Base-by-base conservation (phyloP, 1,140 invertebrate genomes). In the Leptonema lineaticorne region DNA sequence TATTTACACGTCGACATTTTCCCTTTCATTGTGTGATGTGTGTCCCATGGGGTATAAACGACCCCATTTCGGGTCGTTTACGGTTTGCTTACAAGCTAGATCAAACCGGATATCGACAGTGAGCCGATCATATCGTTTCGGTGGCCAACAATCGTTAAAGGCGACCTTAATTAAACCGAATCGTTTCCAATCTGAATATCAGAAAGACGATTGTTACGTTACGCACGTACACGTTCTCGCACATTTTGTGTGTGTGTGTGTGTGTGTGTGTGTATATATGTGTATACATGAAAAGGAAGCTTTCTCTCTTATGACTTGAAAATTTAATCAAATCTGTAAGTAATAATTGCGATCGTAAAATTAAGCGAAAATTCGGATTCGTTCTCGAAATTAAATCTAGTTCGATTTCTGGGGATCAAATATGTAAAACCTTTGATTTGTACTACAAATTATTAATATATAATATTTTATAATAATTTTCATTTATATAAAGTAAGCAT, bases 131-230 rank as follows among this genome's bases (percentile, higher is more conserved):
- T 41, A 41, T 41, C 37, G 16, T n/a, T n/a, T 16, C 37, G 37
- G 37, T 41, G 11, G 37, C 37, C 37, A 41, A 41, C 16, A 41
- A 16, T 41, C 37, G 37, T 41, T 41, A 41, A n/a, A 41, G 37
- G 37, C 37, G 37, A 41, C 37, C 37, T 41, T 41, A 41, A 41
- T 41, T 41, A 41, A 41, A 41, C 37, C 37, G 37, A 41, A 41
- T 14, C 37, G 37, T 41, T 14, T 16, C 11, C 9, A 41, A 3
- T 14, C 16, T 41, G 2, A 41, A n/a, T n/a, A n/a, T 9, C 37
- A 41, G 16, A 41, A 16, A 41, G 11, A 41, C 16, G 11, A 16
- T 41, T 16, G 37, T 41, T 41, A 11, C 37, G 37, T 14, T 14
- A 11, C 37, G 16, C 37, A 41, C 37, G 9, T 2, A 33, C 30